Conservation (phyloP, 2,888 invertebrate genomes). For the Orthonychiurus folsomi region DNA sequence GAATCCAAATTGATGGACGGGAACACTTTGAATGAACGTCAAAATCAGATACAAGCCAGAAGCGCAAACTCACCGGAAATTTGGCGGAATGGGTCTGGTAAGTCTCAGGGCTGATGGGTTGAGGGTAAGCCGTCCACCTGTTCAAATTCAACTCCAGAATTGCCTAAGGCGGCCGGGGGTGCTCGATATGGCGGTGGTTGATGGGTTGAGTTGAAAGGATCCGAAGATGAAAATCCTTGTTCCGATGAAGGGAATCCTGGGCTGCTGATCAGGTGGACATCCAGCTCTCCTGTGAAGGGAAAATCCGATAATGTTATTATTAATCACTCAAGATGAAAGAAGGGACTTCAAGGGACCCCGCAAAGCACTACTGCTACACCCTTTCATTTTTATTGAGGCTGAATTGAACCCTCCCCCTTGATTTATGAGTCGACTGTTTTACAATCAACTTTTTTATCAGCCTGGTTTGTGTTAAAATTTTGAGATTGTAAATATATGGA, state of each 20-base stretch:
- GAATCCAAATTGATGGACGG: too few relatives aligned
- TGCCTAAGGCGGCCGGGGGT: conserved; percentile 25
- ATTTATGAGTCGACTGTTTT: background rate
- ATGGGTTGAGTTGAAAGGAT: background rate
- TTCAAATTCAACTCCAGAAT: conserved; percentile 15
- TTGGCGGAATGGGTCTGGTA: conserved; percentile 38
- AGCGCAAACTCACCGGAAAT: conserved; percentile 32
- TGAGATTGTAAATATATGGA: too few relatives aligned
- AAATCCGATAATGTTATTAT: conserved; percentile 13
- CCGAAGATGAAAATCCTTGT: conserved; percentile 10
- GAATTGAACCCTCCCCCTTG: background rate
- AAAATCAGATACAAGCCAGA: background rate
- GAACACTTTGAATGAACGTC: background rate
- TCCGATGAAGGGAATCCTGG: conserved; percentile 13
- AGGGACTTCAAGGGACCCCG: background rate
- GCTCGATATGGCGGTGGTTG: conserved; percentile 31
- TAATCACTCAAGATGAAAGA: background rate
- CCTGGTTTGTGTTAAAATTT: too few relatives aligned
- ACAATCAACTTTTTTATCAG: too few relatives aligned
- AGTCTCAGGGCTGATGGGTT: conserved; percentile 15
- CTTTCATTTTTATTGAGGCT: background rate
- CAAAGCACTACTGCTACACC: background rate
- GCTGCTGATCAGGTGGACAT: conserved; percentile 12
- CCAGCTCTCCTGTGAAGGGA: conserved; percentile 2
- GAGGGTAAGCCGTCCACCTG: background rate